These are phyloP conservation scores for Myotis vivesi DNA, from an alignment of 2,797 vertebrate genomes.

Conservation along the genomic window DNA sequence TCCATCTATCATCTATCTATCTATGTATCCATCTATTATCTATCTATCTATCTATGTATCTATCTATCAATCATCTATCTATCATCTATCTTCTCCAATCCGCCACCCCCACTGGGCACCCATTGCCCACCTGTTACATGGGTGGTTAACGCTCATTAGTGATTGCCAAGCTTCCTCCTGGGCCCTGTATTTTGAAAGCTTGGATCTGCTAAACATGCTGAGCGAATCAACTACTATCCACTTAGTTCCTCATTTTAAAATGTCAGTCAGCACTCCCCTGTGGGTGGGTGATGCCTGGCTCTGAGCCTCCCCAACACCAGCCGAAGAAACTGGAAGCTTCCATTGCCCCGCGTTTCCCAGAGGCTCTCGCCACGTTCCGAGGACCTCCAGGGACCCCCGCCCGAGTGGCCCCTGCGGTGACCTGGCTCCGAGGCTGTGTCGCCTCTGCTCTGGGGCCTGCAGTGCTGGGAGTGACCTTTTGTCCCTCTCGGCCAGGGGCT, in stretches of 20 bases:
- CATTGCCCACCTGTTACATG: neutral
- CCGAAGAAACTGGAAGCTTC: neutral
- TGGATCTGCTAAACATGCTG: neutral
- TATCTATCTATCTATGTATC: too few species aligned
- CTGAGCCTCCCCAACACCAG: neutral
- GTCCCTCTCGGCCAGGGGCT: conserved; percentile 52
- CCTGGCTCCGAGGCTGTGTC: neutral
- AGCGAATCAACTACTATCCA: neutral
- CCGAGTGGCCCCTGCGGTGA: neutral
- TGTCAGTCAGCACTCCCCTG: neutral
- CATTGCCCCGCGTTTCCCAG: neutral
- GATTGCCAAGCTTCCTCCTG: neutral
- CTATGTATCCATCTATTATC: too few species aligned
- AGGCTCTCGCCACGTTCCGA: neutral
- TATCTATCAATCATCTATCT: neutral
- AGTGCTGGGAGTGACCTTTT: conserved; percentile 55
- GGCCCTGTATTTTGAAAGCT: neutral
- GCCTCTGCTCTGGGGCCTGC: neutral
- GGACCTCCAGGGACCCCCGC: neutral
- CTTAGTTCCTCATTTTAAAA: conserved; percentile 59
- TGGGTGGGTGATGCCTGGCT: neutral
- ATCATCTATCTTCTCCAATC: neutral
- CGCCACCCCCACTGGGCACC: neutral
- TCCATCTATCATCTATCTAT: too few species aligned
- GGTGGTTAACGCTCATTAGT: neutral